A percentile compares a stretch with the other conserved stretches of the same genome.
Conservation (phyloP, 1,140 invertebrate genomes). For the Ceratoteleas bidentatus region DNA sequence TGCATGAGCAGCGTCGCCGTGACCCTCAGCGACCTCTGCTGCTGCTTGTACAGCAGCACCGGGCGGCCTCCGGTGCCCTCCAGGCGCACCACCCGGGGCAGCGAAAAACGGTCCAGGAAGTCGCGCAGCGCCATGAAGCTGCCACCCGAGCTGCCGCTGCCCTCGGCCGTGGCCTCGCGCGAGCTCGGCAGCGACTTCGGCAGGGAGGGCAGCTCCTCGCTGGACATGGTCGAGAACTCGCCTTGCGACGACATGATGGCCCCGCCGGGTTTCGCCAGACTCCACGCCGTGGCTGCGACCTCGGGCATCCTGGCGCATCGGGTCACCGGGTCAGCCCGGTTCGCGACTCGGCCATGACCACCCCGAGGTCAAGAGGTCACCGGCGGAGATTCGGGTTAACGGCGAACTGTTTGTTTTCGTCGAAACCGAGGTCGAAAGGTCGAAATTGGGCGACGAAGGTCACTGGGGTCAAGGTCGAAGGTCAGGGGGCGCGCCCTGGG, state of each 20-base stretch:
- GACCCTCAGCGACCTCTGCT: slow-evolving; percentile 78
- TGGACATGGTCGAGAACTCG: slow-evolving; percentile 80
- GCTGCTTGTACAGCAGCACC: slow-evolving; percentile 79
- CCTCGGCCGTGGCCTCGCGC: slow-evolving; percentile 78
- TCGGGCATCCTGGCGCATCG: too few relatives aligned
- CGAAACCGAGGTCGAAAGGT: too few relatives aligned
- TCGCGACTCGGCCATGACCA: too few relatives aligned
- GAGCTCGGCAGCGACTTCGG: slow-evolving; percentile 79
- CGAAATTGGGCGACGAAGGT: too few relatives aligned
- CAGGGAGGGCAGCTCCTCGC: slow-evolving; percentile 76
- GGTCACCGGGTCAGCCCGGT: too few relatives aligned
- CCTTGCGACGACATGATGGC: slow-evolving; percentile 78
- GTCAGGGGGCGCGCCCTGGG: too few relatives aligned
- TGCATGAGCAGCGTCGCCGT: slow-evolving; percentile 78
- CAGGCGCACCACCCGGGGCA: slow-evolving; percentile 79
- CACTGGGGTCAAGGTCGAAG: too few relatives aligned
- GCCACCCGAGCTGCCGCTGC: slow-evolving; percentile 68
- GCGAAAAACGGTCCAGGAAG: slow-evolving; percentile 78
- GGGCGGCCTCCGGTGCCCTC: slow-evolving; percentile 77
- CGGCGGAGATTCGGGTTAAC: too few relatives aligned
- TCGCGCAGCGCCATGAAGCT: slow-evolving; percentile 77
- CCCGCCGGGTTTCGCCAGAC: background rate
- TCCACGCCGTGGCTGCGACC: background rate
- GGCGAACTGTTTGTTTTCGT: too few relatives aligned
- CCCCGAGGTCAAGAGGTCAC: too few relatives aligned